A percentile compares a stretch with the other conserved stretches of the same genome.
phyloP scores from a whole-genome alignment of 2,888 invertebrate species.

The Melangyna quadrimaculata region DNA sequence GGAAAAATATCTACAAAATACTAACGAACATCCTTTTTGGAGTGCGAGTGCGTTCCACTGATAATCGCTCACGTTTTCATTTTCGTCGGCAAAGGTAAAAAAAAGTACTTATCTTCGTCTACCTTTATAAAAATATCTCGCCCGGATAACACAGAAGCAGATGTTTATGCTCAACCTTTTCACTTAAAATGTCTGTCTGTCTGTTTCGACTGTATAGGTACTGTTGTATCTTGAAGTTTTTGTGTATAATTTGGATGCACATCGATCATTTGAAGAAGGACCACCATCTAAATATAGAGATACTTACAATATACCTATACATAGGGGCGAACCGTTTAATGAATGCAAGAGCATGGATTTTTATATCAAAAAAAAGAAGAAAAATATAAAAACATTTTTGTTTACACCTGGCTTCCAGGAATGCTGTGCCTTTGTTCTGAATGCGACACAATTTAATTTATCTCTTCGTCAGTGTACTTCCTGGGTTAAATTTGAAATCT shows the following conservation, averaged over 20 bases:
- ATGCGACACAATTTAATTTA: slow-evolving; percentile 31
- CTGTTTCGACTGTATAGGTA: neutral
- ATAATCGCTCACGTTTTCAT: slow-evolving; percentile 56
- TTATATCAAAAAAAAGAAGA: neutral
- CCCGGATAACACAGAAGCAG: slow-evolving; percentile 63
- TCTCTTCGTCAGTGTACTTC: slow-evolving; percentile 41
- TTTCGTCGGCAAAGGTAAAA: slow-evolving; percentile 60
- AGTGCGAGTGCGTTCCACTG: slow-evolving; percentile 67
- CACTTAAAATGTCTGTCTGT: slow-evolving; percentile 30
- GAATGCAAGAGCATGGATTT: slow-evolving; percentile 63
- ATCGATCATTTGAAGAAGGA: slow-evolving; percentile 66
- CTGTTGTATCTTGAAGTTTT: neutral
- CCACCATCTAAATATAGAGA: slow-evolving; percentile 45
- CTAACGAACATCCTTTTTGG: slow-evolving; percentile 49
- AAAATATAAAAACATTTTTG: slow-evolving; percentile 7
- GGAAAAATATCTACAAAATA: slow-evolving; percentile 43
- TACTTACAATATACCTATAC: neutral
- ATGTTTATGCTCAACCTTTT: slow-evolving; percentile 59
- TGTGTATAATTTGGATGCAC: slow-evolving; percentile 65
- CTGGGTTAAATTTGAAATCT: slow-evolving; percentile 40
- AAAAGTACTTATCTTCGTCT: neutral
- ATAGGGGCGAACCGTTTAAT: slow-evolving; percentile 45
- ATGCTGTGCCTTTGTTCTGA: slow-evolving; percentile 6
- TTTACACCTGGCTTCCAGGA: slow-evolving; percentile 69
- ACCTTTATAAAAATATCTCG: slow-evolving; percentile 25